Conservation (phyloP, 2,113 vertebrate species). For the Anser cygnoides region DNA sequence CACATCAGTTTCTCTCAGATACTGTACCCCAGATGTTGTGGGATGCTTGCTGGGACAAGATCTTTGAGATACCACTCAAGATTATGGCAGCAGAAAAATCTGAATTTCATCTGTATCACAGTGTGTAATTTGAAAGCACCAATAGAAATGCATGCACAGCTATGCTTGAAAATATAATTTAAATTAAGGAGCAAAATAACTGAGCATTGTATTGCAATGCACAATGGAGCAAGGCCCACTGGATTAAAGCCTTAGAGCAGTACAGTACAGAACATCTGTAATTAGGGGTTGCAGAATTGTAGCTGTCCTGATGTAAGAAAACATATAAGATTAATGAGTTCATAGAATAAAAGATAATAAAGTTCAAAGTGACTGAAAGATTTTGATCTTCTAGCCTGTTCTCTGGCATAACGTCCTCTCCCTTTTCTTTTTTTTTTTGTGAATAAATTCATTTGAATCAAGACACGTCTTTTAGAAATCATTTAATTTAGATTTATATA, state of each 20-base stretch:
- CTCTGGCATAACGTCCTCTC: not conserved
- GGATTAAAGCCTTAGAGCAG: not conserved
- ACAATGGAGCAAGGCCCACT: not conserved
- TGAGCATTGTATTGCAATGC: not conserved
- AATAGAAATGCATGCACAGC: not conserved
- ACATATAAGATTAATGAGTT: not conserved
- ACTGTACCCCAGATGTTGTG: not conserved
- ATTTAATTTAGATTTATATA: not conserved
- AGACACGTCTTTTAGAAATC: not conserved
- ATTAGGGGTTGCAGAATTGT: accelerated
- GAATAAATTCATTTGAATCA: not conserved
- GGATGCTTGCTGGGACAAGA: not conserved
- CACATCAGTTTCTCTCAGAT: not conserved
- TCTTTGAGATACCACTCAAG: accelerated
- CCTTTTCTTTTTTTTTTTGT: not conserved
- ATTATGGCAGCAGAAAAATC: not conserved
- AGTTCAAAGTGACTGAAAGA: not conserved
- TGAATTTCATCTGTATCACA: not conserved
- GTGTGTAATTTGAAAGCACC: not conserved
- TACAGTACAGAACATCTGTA: not conserved
- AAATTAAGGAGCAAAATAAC: not conserved
- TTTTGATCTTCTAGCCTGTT: not conserved
- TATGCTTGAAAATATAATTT: not conserved
- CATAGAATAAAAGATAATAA: not conserved
- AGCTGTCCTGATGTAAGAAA: not conserved